Evolutionary conservation across 2,888 invertebrate species (phyloP), one percentile per base, ranked within the genome.

Genomic region (Arenicola marina): DNA sequence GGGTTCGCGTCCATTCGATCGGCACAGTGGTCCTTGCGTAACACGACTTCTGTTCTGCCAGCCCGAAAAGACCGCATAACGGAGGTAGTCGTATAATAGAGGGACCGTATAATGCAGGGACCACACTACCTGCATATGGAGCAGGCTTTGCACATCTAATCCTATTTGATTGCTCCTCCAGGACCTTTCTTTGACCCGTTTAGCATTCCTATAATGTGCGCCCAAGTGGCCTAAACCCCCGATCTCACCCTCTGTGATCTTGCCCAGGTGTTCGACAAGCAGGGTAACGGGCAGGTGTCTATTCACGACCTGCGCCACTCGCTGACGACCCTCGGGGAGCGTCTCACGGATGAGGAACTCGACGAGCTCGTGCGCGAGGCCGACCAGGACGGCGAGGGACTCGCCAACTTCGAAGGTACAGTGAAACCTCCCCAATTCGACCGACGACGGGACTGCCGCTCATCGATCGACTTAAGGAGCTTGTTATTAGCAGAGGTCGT

Each of bases 321-420:
- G 18, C 53, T 70, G 56, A 70, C 63, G 2, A 62, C 69, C 1
- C 65, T 70, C 4, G 70, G 67, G 21, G 70, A 70, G 51, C 43
- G 58, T 21, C 62, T 70, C 45, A 64, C 56, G 2, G 54, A 64
- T 18, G 70, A 70, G 43, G 67, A 70, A 43, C 55, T 70, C n/a
- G 70, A 70, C 34, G 65, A 67, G 38, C 54, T 70, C n/a, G 38
- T 70, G 21, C 51, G 70, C 46, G 70, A 65, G 34, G 68, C 67
- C 15, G 70, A 70, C 51, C 62, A 58, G 51, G 59, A 70, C 33
- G 68, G 65, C 33, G 68, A 69, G 31, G 70, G 70, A 11, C 55
- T 51, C 48, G 44, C 64, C 51, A 63, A 63, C 34, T 53, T 51
- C 28, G 61, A 70, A 21, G 68, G 70, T 69, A 38, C 11, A 38